Conservation (phyloP, 2,797 vertebrate species). For the Lacerta viridis region DNA sequence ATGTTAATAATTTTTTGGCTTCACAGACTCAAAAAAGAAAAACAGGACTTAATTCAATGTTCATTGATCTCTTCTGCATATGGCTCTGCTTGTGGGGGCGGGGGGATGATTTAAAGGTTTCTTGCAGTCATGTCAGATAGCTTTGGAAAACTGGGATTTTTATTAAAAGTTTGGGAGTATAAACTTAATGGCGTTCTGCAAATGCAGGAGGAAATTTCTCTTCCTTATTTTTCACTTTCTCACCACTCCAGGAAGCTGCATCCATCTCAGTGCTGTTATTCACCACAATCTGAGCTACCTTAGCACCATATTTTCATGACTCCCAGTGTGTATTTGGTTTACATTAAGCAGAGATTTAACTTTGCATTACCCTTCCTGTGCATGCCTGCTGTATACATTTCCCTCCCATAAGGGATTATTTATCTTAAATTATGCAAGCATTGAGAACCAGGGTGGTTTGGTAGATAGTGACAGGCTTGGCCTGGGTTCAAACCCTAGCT, state of each 20-base stretch:
- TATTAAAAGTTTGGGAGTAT: neutral
- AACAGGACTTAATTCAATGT: neutral
- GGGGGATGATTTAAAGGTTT: neutral
- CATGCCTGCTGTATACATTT: neutral
- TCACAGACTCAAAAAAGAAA: neutral
- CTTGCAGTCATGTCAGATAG: conserved; percentile 9
- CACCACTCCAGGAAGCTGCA: neutral
- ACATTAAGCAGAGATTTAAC: neutral
- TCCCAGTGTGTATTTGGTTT: neutral
- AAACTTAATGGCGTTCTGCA: conserved; percentile 22
- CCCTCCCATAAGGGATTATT: neutral
- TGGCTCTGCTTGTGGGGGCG: neutral
- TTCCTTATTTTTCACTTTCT: neutral
- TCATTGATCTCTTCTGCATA: neutral
- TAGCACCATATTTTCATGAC: neutral
- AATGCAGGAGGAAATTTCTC: conserved; percentile 12
- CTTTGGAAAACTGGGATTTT: neutral
- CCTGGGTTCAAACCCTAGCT: neutral
- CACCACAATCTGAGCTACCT: neutral
- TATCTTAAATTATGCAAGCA: neutral
- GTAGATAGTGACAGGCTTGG: neutral
- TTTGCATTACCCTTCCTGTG: neutral
- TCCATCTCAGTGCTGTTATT: neutral
- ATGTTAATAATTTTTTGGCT: neutral
- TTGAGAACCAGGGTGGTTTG: neutral